These are phyloP conservation scores for Sus cebifrons DNA, from an alignment of 2,797 vertebrate species.

Conservation along the genomic window DNA sequence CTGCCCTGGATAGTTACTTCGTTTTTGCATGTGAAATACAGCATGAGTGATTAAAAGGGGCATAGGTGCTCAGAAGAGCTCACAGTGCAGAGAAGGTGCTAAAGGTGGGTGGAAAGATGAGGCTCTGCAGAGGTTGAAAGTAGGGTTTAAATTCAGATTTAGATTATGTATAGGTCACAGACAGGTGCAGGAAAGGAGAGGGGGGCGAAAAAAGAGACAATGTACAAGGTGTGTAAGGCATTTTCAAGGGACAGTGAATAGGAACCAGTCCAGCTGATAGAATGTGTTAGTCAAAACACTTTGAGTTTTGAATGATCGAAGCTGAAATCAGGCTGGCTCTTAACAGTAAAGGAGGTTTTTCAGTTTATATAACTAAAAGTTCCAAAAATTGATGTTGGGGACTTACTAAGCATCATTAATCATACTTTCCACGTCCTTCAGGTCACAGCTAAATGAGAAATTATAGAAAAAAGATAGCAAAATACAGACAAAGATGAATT, in stretches of 20 bases:
- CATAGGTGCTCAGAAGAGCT: background rate
- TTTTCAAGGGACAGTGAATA: background rate
- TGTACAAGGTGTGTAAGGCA: background rate
- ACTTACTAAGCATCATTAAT: background rate
- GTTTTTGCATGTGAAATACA: background rate
- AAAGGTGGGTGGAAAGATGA: background rate
- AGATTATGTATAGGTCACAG: background rate
- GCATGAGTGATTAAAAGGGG: background rate
- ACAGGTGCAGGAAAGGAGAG: background rate
- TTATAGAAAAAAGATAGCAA: background rate
- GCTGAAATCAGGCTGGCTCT: background rate
- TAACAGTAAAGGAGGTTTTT: conserved; percentile 14
- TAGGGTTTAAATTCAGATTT: background rate
- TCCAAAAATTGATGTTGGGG: background rate
- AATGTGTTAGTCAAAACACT: background rate
- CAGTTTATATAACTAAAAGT: background rate
- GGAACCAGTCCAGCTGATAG: background rate
- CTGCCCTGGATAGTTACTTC: background rate
- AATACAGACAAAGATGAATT: background rate
- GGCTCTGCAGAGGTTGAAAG: background rate
- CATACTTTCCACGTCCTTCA: background rate
- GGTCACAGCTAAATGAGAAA: conserved; percentile 21
- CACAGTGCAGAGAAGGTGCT: background rate
- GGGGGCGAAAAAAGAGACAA: background rate
- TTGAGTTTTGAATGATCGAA: background rate